phyloP scores from a whole-genome alignment of 2,797 vertebrate species.

The Peromyscus melanophrys region DNA sequence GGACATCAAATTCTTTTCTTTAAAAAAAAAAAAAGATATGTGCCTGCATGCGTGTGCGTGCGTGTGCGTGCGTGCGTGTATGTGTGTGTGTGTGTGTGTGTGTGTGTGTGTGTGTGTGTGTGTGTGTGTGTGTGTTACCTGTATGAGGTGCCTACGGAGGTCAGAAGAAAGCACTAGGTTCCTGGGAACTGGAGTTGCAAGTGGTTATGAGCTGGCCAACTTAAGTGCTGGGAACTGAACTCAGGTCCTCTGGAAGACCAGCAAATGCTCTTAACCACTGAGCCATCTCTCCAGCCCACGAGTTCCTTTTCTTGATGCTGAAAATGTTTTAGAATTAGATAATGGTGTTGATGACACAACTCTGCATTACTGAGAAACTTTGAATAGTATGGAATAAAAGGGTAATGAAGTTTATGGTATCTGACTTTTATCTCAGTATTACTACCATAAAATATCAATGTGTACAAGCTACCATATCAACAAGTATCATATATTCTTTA shows the following conservation, averaged over 20 bases:
- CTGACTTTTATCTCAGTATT: not conserved
- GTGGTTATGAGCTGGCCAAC: not conserved
- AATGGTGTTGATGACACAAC: not conserved
- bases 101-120: not conserved
- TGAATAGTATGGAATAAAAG: not conserved
- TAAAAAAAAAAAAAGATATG: not conserved
- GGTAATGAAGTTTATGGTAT: not conserved
- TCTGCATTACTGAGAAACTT: not conserved
- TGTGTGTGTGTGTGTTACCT: not conserved
- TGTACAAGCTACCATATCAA: not conserved
- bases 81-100: not conserved
- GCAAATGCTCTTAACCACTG: not conserved
- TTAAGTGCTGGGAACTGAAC: not conserved
- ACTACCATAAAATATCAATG: not conserved
- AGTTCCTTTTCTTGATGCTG: not conserved
- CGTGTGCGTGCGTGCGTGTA: not conserved
- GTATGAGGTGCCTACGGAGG: not conserved
- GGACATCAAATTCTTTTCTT: not conserved
- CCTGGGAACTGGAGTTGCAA: not conserved
- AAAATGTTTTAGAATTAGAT: conserved; percentile 30
- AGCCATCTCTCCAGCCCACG: not conserved
- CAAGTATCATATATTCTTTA: not conserved
- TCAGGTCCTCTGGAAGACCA: not conserved
- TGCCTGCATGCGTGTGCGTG: not conserved
- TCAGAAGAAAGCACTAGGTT: not conserved